Evolutionary conservation across 2,113 vertebrate species (phyloP), one percentile per base, ranked within the genome.

Genomic region (Brachyhypopomus gauderio): DNA sequence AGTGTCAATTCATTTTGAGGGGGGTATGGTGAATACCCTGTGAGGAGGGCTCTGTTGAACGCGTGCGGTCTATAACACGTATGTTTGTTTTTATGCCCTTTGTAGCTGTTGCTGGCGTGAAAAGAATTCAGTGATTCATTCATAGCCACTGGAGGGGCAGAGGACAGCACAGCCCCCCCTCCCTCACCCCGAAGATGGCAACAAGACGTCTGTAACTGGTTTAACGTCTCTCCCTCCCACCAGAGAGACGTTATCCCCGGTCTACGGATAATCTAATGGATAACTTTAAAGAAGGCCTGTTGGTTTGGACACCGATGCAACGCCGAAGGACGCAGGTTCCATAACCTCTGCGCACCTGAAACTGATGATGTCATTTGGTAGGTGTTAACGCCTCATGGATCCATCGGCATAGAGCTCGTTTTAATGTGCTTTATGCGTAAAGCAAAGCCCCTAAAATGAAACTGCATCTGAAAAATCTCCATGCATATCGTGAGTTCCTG

Each of bases 111-210:
- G 70, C 77, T 86, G 84, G 84, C 88, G 64, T 86, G 86, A 84
- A 78, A 78, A 70, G 87, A 87, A 88, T 76, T 86, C 88, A 89
- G 89, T 92, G 80, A 74, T 85, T 83, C 87, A 74, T 85, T 81
- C 86, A 75, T 23, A 86, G 86, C 75, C 83, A 85, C 58, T 67
- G 80, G 88, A 87, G 81, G 87, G 67, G 63, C 77, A 83, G 5
- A 85, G 78, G 83, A 86, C 80, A 75, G 77, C 71, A 80, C 76
- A 84, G 75, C 59, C 71, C 17, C 41, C 48, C 81, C 71, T 78
- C 64, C 69, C 56, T 81, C 41, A 75, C 80, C 64, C 75, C 80
- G 88, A 91, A 91, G 87, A 93, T 90, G 89, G 88, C 88, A 92
- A 84, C 86, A 88, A 84, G 72, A 74, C 85, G 90, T 87, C 89